Evolutionary conservation across 2,113 vertebrate species (phyloP).

Genomic region (Pardalotus punctatus): DNA sequence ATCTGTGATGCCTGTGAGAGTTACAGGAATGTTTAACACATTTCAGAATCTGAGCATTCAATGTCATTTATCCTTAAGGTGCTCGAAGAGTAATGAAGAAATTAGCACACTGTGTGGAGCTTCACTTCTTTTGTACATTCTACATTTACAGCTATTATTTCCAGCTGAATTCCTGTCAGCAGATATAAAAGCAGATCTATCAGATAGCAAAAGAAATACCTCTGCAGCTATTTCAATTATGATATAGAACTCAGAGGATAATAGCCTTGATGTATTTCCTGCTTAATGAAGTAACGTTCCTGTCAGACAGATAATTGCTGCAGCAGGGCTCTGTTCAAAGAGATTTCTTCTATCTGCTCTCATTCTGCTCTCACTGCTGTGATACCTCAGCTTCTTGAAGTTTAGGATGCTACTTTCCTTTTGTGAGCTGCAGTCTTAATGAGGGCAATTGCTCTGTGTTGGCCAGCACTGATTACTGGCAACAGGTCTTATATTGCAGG

Average conservation of each 20-base stretch:
- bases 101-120: not conserved
- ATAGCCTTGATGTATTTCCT: conserved; percentile 44
- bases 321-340: conserved; percentile 23
- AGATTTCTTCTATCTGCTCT: not conserved
- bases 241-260: conserved; percentile 4
- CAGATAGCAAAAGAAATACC: conserved; percentile 2
- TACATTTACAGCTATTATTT: conserved; percentile 48
- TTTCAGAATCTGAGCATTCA: not conserved
- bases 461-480: not conserved
- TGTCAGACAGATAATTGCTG: conserved; percentile 20
- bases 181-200: conserved; percentile 47
- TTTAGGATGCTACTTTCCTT: not conserved
- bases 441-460: not conserved
- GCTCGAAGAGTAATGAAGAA: conserved; percentile 19
- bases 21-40: not conserved
- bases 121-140: not conserved
- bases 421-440: not conserved
- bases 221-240: conserved; percentile 33
- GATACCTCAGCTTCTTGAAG: not conserved
- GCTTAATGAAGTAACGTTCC: conserved; percentile 38
- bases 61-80: conserved; percentile 17
- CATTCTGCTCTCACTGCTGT: not conserved
- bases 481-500: not conserved
- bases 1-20: not conserved
- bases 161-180: conserved; percentile 35